A percentile compares a stretch with the other conserved stretches of the same genome.
Conservation (phyloP, 1,140 invertebrate genomes). For the Aphaenogaster rudis region DNA sequence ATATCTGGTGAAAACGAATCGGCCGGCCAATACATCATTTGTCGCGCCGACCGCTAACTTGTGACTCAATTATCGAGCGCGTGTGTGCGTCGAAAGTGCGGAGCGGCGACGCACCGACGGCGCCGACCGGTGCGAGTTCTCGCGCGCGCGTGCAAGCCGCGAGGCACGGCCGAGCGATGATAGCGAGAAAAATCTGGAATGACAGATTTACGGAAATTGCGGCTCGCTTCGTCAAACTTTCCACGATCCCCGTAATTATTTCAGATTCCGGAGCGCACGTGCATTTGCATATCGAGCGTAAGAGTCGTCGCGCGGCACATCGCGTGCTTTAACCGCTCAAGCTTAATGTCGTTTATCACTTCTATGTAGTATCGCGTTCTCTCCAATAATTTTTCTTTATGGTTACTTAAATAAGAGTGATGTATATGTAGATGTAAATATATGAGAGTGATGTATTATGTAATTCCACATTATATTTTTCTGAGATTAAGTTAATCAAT, state of each 20-base stretch:
- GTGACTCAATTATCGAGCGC: constrained; percentile 69
- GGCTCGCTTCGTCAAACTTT: constrained; percentile 43
- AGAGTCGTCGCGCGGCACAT: background rate
- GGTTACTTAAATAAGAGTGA: background rate
- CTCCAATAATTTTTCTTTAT: background rate
- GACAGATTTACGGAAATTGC: constrained; percentile 57
- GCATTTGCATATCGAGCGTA: constrained; percentile 46
- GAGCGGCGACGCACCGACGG: background rate
- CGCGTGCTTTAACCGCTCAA: background rate
- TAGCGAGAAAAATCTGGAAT: constrained; percentile 43
- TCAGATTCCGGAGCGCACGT: background rate
- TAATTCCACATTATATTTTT: background rate
- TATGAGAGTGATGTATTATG: background rate
- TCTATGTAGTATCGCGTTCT: background rate
- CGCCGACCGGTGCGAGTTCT: background rate
- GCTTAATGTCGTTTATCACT: background rate
- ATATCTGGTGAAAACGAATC: constrained; percentile 70
- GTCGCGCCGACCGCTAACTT: constrained; percentile 47
- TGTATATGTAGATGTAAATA: background rate
- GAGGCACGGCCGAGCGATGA: constrained; percentile 22
- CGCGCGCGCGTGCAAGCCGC: constrained; percentile 15
- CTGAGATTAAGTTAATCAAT: background rate
- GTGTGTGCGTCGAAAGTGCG: constrained; percentile 5
- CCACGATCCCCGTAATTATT: constrained; percentile 41
- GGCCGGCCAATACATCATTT: constrained; percentile 67